phyloP scores from a whole-genome alignment of 2,888 invertebrate species.

The Crioceris asparagi region DNA sequence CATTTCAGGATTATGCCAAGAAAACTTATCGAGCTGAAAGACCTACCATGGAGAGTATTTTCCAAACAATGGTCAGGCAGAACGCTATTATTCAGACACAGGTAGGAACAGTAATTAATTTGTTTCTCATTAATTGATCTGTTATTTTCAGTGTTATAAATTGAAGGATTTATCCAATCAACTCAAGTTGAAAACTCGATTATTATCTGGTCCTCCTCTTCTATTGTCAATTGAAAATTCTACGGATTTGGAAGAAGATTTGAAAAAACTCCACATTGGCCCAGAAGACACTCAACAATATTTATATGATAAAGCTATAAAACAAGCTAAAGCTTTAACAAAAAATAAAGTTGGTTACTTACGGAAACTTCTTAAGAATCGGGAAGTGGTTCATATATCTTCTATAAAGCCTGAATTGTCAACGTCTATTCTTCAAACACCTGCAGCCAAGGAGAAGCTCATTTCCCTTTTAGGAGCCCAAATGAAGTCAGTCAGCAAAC shows the following conservation, averaged over 20 bases:
- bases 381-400: constrained; percentile 43
- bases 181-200: constrained; percentile 28
- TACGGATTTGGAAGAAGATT: constrained; percentile 31
- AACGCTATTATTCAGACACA: constrained; percentile 55
- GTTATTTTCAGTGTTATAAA: constrained; percentile 26
- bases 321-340: constrained; percentile 35
- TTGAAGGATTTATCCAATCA: constrained; percentile 33
- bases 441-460: constrained; percentile 8
- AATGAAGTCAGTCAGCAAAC: constrained; percentile 19
- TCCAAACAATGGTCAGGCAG: constrained; percentile 66
- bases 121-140: neutral
- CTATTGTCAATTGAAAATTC: constrained; percentile 36
- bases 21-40: constrained; percentile 46
- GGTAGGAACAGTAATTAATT: constrained; percentile 17
- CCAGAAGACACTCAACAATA: constrained; percentile 36
- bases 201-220: constrained; percentile 31
- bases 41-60: constrained; percentile 66
- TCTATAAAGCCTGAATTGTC: constrained; percentile 40
- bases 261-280: constrained; percentile 46
- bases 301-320: constrained; percentile 32
- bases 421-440: constrained; percentile 25
- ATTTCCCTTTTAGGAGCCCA: constrained; percentile 18
- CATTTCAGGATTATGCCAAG: constrained; percentile 36
- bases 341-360: constrained; percentile 43
- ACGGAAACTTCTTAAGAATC: constrained; percentile 41